Conservation (phyloP, 2,113 vertebrate genomes). For the Parus major region DNA sequence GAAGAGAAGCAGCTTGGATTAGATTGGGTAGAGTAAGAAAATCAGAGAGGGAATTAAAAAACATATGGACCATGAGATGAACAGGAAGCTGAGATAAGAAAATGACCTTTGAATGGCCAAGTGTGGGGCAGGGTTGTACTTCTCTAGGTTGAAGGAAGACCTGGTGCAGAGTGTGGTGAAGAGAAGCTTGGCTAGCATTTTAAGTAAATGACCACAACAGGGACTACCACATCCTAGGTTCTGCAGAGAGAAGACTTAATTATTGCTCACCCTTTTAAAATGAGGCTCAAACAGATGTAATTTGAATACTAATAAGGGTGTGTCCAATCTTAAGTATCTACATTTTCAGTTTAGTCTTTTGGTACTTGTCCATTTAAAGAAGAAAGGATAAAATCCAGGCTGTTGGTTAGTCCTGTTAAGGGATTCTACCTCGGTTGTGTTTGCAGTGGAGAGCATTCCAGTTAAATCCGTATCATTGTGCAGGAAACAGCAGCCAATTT, state of each 20-base stretch:
- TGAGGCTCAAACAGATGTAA: not conserved
- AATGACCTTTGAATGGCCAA: not conserved
- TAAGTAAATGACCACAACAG: not conserved
- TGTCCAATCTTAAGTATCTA: not conserved
- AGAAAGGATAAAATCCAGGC: not conserved
- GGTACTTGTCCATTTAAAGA: not conserved
- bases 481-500: conserved; percentile 22
- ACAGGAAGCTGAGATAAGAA: not conserved
- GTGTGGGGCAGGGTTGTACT: not conserved
- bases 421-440: not conserved
- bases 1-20: not conserved
- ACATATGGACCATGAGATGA: not conserved
- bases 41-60: not conserved
- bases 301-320: not conserved
- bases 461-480: not conserved
- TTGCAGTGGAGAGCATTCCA: not conserved
- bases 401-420: not conserved
- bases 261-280: not conserved
- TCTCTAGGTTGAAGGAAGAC: not conserved
- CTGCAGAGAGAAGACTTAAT: not conserved
- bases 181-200: not conserved
- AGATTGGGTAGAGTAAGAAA: not conserved
- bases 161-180: not conserved
- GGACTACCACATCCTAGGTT: not conserved
- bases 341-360: not conserved